These are phyloP conservation scores for Myotis daubentonii DNA, from an alignment of 2,797 vertebrate genomes.

Conservation along the genomic window DNA sequence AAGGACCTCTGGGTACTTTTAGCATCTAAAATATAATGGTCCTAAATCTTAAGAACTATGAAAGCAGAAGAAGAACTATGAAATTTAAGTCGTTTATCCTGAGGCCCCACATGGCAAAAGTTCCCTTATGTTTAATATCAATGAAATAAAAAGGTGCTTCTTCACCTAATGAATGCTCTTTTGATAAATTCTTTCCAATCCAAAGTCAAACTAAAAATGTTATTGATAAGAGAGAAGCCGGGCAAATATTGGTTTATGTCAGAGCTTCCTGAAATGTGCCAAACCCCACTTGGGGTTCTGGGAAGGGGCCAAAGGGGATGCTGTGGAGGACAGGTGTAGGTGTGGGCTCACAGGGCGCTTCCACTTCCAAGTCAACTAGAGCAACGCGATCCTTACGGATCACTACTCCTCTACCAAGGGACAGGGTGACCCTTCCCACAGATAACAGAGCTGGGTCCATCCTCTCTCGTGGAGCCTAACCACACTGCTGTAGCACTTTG, in stretches of 20 bases:
- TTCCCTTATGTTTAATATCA: not conserved
- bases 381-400: not conserved
- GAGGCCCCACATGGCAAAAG: not conserved
- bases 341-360: rapidly evolving
- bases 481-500: not conserved
- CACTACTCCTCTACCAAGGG: not conserved
- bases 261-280: not conserved
- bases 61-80: not conserved
- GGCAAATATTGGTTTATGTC: not conserved
- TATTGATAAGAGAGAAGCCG: not conserved
- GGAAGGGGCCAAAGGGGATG: not conserved
- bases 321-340: not conserved
- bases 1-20: not conserved
- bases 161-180: not conserved
- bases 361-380: not conserved
- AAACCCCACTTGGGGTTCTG: not conserved
- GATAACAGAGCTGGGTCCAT: not conserved
- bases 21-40: not conserved
- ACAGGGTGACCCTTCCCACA: not conserved
- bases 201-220: not conserved
- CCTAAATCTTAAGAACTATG: not conserved
- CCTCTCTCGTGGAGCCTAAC: not conserved
- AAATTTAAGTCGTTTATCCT: not conserved
- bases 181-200: not conserved
- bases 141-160: not conserved